phyloP scores from a whole-genome alignment of 2,888 invertebrate genomes.

The Acleris laterana region DNA sequence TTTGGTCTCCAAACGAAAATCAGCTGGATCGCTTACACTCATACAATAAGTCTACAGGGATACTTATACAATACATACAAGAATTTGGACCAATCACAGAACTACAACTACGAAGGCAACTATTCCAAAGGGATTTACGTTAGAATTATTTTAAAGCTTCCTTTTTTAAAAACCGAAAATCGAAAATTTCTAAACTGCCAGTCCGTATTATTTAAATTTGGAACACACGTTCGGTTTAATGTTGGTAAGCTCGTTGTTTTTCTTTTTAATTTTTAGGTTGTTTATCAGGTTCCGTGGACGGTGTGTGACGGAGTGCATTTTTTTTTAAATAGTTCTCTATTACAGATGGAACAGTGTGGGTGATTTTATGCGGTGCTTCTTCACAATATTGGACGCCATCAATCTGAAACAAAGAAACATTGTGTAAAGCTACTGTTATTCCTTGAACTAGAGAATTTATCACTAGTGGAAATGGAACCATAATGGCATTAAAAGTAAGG shows the following conservation, averaged over 20 bases:
- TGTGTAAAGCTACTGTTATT: background rate
- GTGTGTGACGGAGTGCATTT: constrained; percentile 67
- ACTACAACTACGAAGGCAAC: constrained; percentile 75
- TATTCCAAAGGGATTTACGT: constrained; percentile 52
- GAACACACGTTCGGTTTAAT: constrained; percentile 59
- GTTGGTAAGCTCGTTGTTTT: constrained; percentile 71
- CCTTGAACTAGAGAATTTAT: too few relatives aligned
- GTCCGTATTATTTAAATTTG: constrained; percentile 44
- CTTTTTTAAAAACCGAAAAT: constrained; percentile 39
- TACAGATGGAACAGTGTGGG: constrained; percentile 42
- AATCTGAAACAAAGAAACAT: constrained; percentile 61
- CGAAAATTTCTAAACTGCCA: constrained; percentile 34
- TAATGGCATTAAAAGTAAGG: too few relatives aligned
- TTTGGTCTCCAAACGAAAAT: constrained; percentile 46
- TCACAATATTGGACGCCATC: constrained; percentile 58
- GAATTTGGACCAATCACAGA: constrained; percentile 72
- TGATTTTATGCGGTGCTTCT: constrained; percentile 47
- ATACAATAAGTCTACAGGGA: constrained; percentile 48
- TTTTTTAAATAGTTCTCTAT: constrained; percentile 47
- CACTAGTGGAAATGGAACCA: too few relatives aligned
- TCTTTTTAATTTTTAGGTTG: constrained; percentile 68
- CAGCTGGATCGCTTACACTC: constrained; percentile 51
- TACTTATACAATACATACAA: constrained; percentile 47
- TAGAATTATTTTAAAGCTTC: constrained; percentile 55
- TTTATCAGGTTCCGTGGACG: constrained; percentile 64